These are phyloP conservation scores for Allobates femoralis DNA, from an alignment of 2,797 vertebrate genomes.

Conservation along the genomic window DNA sequence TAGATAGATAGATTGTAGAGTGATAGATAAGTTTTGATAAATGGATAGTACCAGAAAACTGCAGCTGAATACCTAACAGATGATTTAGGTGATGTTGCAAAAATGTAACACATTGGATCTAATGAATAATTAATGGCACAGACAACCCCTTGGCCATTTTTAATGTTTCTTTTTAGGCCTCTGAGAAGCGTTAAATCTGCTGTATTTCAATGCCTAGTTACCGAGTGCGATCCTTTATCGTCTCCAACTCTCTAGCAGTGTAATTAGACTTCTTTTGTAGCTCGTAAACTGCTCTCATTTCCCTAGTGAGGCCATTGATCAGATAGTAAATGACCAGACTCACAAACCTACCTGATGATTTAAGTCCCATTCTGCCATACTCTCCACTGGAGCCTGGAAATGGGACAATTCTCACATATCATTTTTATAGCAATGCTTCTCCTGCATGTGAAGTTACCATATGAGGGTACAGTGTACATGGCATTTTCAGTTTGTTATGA, in stretches of 20 bases:
- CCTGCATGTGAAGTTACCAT: neutral
- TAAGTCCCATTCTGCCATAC: neutral
- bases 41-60: neutral
- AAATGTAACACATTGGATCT: neutral
- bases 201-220: constrained; percentile 14
- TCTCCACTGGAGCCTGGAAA: neutral
- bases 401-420: neutral
- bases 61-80: neutral
- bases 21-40: neutral
- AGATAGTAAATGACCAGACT: constrained; percentile 4
- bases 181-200: neutral
- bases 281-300: constrained; percentile 27
- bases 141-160: neutral
- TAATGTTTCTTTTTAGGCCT: neutral
- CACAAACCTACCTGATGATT: neutral
- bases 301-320: constrained; percentile 16
- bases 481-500: neutral
- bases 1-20: neutral
- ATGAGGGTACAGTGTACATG: too few species aligned
- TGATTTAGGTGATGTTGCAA: neutral
- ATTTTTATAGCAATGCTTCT: neutral
- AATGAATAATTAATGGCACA: neutral
- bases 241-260: constrained; percentile 12
- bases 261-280: constrained; percentile 40
- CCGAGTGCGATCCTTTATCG: neutral